Base-by-base conservation (phyloP, 2,113 vertebrate species). In the Leuciscus idus region DNA sequence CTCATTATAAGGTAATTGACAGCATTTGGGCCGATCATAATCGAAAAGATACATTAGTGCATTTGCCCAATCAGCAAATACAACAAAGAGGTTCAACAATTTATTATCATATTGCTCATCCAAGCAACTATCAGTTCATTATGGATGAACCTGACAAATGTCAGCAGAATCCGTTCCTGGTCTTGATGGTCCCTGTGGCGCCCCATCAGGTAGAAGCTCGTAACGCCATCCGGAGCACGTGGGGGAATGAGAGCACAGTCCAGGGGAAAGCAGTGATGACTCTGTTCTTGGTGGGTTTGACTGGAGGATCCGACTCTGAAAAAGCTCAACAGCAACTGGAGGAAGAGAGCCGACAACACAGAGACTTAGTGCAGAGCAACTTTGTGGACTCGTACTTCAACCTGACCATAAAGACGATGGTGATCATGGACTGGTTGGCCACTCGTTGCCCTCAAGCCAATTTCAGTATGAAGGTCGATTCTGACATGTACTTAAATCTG, bases 381-480 rank as follows among this genome's bases (percentile, higher is more conserved):
- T 96, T 94, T 57, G 39, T 81, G 2, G 94, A 95, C 90, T 83
- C 86, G 0, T 95, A 97, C 90, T 28, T 82, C 43, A 96, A 96
- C 89, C 87, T 96, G 9, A 96, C 96, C 2, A 78, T 94, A 6
- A 96, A 97, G 91, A 96, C 95, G 3, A 86, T 96, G 88, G 94
- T 96, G 92, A 95, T 96, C 1, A 83, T 97, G 94, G 90, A 92
- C 90, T 96, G 96, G 96, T 89, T 96, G 55, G 90, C 83, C 68
- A 92, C 89, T 2, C 90, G 43, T 85, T 97, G 96, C 84, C 88
- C 91, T 12, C 89, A 86, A 2, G 95, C 95, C 61, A 90, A 94
- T 0, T 99, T 97, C 0, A 96, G 96, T 78, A 98, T 98, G 97
- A 99, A 99, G 95, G 93, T 97, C 0, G 97, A 99, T 93, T 98